Percentiles rank a stretch among this genome's conserved stretches.
Evolutionary conservation across 2,113 vertebrate species (phyloP).

Genomic region (Craseonycteris thonglongyai): DNA sequence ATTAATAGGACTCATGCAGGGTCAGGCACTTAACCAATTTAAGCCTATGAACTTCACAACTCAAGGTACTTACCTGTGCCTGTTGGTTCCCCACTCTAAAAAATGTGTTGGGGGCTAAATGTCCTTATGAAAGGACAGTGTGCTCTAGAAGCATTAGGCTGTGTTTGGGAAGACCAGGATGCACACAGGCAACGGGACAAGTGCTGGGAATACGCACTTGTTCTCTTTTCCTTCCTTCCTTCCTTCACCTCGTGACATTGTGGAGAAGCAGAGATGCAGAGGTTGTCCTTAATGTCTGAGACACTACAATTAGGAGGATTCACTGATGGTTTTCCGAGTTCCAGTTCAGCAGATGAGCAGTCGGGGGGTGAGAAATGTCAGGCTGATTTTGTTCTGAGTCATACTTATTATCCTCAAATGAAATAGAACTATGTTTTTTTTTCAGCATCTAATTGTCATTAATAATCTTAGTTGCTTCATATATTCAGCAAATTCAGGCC

Average conservation of each 20-base stretch:
- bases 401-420: not conserved
- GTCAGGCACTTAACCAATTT: not conserved
- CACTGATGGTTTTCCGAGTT: not conserved
- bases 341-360: not conserved
- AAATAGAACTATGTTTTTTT: not conserved
- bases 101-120: not conserved
- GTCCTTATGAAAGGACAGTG: not conserved
- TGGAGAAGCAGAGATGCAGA: accelerated
- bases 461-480: not conserved
- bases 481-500: not conserved
- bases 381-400: not conserved
- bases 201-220: not conserved
- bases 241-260: accelerated
- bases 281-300: not conserved
- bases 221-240: not conserved
- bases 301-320: not conserved
- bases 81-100: accelerated
- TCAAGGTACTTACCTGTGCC: not conserved
- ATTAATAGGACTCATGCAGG: accelerated
- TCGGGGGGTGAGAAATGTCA: not conserved
- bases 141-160: not conserved
- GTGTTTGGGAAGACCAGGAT: not conserved
- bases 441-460: not conserved
- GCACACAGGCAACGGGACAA: accelerated
- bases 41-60: not conserved